These are phyloP conservation scores for Centroberyx gerrardi DNA, from an alignment of 2,797 vertebrate species.

Conservation along the genomic window DNA sequence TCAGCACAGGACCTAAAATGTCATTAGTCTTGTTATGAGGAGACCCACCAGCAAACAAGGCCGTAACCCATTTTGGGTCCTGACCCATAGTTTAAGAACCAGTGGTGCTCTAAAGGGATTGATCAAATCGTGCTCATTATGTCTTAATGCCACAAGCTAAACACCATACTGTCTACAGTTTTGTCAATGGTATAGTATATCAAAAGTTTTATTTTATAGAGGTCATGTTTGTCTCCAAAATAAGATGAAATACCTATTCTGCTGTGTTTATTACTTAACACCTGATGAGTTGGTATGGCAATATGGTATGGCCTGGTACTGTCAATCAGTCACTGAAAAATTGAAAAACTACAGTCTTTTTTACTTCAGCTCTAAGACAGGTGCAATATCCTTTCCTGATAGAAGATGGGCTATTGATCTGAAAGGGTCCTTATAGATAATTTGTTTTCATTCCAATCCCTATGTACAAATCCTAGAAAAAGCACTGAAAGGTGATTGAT, in stretches of 20 bases:
- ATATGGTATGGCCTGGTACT: not conserved
- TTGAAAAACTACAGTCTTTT: slow-evolving; percentile 9
- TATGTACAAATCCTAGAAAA: slow-evolving; percentile 20
- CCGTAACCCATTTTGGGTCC: not conserved
- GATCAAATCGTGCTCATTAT: slow-evolving; percentile 20
- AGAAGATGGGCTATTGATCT: slow-evolving; percentile 40
- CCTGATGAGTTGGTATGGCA: slow-evolving; percentile 12
- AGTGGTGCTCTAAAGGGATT: not conserved
- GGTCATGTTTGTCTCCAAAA: slow-evolving; percentile 12
- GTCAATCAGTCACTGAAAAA: not conserved
- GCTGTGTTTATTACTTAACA: slow-evolving; percentile 17
- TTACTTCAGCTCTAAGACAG: slow-evolving; percentile 5
- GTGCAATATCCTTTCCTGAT: slow-evolving; percentile 10
- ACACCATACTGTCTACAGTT: not conserved
- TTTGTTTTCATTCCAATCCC: slow-evolving; percentile 12
- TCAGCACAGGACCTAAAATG: not conserved
- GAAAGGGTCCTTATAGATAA: slow-evolving; percentile 18
- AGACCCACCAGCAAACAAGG: not conserved
- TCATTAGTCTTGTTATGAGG: slow-evolving; percentile 12
- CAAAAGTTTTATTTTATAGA: slow-evolving; percentile 19
- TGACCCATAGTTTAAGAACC: slow-evolving; percentile 18
- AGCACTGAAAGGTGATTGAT: slow-evolving; percentile 1
- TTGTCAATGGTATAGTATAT: not conserved
- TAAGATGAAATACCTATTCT: slow-evolving; percentile 20
- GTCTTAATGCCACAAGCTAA: slow-evolving; percentile 15